Conservation (phyloP, 2,113 vertebrate species). For the Tichodroma muraria region DNA sequence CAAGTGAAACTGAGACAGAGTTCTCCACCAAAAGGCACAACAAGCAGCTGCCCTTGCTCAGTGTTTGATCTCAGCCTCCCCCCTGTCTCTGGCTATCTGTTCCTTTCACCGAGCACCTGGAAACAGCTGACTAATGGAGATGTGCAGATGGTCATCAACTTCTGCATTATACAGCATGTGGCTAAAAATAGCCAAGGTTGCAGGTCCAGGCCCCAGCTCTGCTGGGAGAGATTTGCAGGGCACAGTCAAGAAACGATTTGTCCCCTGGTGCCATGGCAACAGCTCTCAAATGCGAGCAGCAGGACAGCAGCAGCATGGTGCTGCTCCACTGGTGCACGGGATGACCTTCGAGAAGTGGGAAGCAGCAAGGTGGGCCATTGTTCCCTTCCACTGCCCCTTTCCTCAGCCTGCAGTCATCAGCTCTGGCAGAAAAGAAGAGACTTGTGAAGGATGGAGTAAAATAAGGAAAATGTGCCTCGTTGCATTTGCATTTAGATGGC, state of each 20-base stretch:
- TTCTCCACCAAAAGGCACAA: not conserved
- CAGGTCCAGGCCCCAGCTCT: not conserved
- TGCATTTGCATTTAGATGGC: not conserved
- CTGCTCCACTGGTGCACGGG: rapidly evolving
- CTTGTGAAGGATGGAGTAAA: not conserved
- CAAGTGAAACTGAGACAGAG: not conserved
- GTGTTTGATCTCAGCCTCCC: not conserved
- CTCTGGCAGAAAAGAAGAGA: not conserved
- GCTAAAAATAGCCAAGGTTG: slow-evolving; percentile 47
- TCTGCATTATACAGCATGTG: slow-evolving; percentile 1
- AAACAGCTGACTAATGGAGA: slow-evolving; percentile 36
- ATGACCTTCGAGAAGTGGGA: not conserved
- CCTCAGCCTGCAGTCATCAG: not conserved
- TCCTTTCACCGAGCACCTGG: not conserved
- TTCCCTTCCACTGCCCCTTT: not conserved
- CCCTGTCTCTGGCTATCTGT: not conserved
- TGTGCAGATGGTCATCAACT: slow-evolving; percentile 32
- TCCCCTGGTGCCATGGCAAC: slow-evolving; percentile 28
- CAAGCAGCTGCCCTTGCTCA: not conserved
- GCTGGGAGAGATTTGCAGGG: not conserved
- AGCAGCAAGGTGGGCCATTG: not conserved
- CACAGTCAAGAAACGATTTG: not conserved
- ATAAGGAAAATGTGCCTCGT: not conserved
- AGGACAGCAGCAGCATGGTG: not conserved
- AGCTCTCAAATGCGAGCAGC: not conserved